phyloP scores from a whole-genome alignment of 2,888 invertebrate genomes.

The Synergus laeviventris region DNA sequence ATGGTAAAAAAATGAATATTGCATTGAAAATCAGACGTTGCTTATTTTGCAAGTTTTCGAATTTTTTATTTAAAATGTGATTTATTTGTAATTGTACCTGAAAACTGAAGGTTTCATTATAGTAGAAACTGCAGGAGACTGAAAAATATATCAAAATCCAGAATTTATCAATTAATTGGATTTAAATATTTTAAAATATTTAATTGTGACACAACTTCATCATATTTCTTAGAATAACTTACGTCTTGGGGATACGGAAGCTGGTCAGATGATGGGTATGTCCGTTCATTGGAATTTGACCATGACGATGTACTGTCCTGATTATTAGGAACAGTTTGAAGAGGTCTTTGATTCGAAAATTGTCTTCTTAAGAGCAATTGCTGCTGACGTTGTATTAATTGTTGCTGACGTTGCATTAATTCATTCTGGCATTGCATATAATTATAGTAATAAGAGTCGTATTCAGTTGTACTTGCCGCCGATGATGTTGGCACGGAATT shows the following conservation, averaged over 20 bases:
- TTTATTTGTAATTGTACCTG: constrained; percentile 3
- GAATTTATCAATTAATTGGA: neutral
- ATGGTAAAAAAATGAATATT: too few species aligned
- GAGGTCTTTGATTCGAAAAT: constrained; percentile 41
- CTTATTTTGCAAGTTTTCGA: too few species aligned
- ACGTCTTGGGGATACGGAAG: constrained; percentile 60
- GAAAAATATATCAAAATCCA: constrained; percentile 2
- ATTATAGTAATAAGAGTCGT: constrained; percentile 61
- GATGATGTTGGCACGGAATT: constrained; percentile 64
- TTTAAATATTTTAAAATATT: neutral
- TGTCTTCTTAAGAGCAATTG: constrained; percentile 54
- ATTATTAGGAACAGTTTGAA: constrained; percentile 44
- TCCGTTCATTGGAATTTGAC: constrained; percentile 57
- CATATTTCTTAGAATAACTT: constrained; percentile 36
- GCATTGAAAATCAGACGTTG: too few species aligned
- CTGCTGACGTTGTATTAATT: constrained; percentile 54
- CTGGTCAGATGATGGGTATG: constrained; percentile 57
- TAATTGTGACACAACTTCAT: constrained; percentile 4
- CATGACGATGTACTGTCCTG: constrained; percentile 55
- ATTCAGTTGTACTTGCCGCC: constrained; percentile 51
- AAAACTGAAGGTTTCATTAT: neutral
- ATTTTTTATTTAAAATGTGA: neutral
- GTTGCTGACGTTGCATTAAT: constrained; percentile 60
- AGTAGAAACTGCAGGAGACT: constrained; percentile 24
- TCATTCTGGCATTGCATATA: constrained; percentile 60